Conservation (phyloP, 2,113 vertebrate genomes). For the Planiliza haematocheilus region DNA sequence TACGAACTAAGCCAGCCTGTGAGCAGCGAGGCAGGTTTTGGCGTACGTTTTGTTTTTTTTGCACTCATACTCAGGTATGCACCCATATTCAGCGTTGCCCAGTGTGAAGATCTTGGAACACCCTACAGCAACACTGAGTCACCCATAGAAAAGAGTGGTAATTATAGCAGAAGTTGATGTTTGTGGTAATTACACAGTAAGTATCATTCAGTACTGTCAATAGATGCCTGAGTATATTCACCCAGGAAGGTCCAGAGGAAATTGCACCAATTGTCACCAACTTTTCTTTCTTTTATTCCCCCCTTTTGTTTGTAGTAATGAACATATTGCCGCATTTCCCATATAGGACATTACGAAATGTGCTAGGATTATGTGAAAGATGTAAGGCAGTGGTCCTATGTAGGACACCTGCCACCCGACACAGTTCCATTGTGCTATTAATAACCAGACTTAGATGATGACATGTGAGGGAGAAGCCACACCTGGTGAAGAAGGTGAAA, state of each 20-base stretch:
- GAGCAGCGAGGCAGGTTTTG: no score
- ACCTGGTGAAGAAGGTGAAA: not conserved
- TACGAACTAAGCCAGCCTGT: no score
- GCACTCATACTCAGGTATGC: not conserved
- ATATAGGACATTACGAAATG: no score
- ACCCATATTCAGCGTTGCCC: not conserved
- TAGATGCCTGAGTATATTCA: not conserved
- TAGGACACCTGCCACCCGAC: not conserved
- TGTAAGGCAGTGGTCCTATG: not conserved
- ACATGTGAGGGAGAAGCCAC: not conserved
- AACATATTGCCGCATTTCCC: no score
- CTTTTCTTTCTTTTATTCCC: no score
- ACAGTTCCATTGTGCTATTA: not conserved
- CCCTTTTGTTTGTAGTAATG: no score
- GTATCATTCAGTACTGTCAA: not conserved
- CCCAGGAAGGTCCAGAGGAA: not conserved
- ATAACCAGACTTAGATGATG: not conserved
- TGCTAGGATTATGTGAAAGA: not conserved
- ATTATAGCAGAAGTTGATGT: not conserved
- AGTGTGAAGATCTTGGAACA: not conserved
- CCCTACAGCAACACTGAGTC: not conserved
- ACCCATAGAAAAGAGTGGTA: not conserved
- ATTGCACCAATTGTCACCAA: not conserved
- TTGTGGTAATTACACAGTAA: not conserved
- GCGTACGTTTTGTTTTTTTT: not conserved